Evolutionary conservation across 2,888 invertebrate species (phyloP), one percentile per base, ranked within the genome.

Genomic region (Pachycephus smyrnensis): DNA sequence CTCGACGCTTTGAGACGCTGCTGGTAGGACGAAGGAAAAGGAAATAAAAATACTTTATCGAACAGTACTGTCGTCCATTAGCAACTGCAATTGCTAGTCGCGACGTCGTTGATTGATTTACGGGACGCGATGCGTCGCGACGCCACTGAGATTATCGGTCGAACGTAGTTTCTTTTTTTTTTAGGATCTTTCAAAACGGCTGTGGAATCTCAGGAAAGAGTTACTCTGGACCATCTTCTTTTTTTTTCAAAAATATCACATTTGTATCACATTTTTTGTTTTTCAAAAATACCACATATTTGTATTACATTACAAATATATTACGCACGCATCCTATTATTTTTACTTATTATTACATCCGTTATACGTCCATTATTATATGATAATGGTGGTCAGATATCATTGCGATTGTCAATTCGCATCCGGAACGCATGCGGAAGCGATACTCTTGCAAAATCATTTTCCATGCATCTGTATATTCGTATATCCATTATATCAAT

Each of bases 391-490:
- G 55, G 23, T 23, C 55, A 9, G 55, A 55, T 55, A 55, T 23
- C 55, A 23, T 55, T 23, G 55, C 23, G 55, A 23, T 23, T 55
- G 55, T 55, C 23, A 23, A 55, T 23, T 55, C 23, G 23, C 55
- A 55, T 55, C 37, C 73, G 71, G 36, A 73, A 36, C 9, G 12
- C 33, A 30, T 11, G n/a, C 73, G 40, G 23, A 33, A 35, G 75
- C 80, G 82, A 82, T 84, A 85, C 82, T 84, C 85, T 85, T 84
- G 85, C 82, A 83, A 85, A 85, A 84, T 83, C 84, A 83, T 85
- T 85, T 83, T 79, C 76, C 84, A 83, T 2, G 55, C 55, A 3
- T 23, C 55, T 23, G 23, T 55, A 23, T 55, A 55, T 23, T 55
- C 55, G 55, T 3, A 23, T 55, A 23, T 55, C 9, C 23, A 55